Evolutionary conservation across 2,113 vertebrate species (phyloP).

Genomic region (Boleophthalmus pectinirostris): DNA sequence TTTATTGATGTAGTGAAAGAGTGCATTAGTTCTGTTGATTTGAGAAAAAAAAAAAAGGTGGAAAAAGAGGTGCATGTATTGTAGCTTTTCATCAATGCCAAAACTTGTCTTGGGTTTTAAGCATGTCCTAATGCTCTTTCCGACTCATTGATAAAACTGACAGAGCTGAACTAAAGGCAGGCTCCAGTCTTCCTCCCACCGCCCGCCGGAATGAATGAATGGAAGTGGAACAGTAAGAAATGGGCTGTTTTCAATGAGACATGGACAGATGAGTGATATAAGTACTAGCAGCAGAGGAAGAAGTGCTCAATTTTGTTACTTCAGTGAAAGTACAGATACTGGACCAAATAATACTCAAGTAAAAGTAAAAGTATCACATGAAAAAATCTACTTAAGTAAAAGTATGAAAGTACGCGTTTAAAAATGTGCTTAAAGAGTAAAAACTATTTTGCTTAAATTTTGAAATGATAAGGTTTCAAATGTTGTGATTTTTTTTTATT

Average conservation of each 20-base stretch:
- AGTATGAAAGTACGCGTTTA: no score
- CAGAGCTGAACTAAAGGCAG: constrained; percentile 5
- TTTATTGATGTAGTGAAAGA: background rate
- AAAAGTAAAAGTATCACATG: no score
- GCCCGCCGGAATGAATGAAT: constrained; percentile 12
- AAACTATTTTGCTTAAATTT: no score
- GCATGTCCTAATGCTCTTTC: constrained; percentile 29
- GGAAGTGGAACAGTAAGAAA: background rate
- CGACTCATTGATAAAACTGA: constrained; percentile 29
- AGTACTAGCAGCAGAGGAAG: background rate
- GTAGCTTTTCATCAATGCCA: background rate
- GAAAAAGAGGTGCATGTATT: no score
- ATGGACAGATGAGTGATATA: background rate
- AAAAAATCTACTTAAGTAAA: no score
- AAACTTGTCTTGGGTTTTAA: background rate
- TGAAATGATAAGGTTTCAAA: no score
- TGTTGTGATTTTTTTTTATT: no score
- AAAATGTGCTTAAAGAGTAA: no score
- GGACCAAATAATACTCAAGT: no score
- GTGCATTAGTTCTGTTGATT: background rate
- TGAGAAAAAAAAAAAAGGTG: no score
- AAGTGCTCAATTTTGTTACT: no score
- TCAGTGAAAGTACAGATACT: no score
- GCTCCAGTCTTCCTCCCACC: constrained; percentile 19
- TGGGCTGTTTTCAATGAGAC: constrained; percentile 6